Evolutionary conservation across 2,797 vertebrate genomes (phyloP).

Genomic region (Lepidocolaptes lacrymiger): DNA sequence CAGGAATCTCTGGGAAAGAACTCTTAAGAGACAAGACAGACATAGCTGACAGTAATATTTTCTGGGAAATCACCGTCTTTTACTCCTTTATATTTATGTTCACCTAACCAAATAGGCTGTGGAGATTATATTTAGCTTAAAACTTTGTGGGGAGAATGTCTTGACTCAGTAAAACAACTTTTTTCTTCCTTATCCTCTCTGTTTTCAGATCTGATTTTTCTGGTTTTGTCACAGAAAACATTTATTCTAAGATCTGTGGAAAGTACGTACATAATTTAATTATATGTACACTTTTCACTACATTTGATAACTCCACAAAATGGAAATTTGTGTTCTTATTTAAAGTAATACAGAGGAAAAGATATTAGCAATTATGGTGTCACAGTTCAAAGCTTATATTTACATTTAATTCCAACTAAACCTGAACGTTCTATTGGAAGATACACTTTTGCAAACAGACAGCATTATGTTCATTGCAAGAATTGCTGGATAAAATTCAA

Average conservation of each 20-base stretch:
- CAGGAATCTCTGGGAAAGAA: constrained; percentile 5
- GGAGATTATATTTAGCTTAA: background rate
- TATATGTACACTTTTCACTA: background rate
- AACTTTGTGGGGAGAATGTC: background rate
- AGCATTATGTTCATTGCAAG: background rate
- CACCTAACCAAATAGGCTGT: background rate
- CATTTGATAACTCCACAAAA: background rate
- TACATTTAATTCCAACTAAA: background rate
- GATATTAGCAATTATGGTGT: background rate
- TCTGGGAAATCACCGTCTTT: background rate
- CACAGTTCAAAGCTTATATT: background rate
- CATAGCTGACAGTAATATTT: background rate
- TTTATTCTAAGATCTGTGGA: background rate
- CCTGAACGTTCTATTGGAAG: background rate
- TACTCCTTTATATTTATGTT: background rate
- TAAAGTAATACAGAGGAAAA: background rate
- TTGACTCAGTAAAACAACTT: background rate
- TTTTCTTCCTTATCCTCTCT: background rate
- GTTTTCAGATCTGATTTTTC: background rate
- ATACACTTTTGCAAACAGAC: background rate
- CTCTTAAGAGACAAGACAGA: background rate
- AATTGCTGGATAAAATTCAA: background rate
- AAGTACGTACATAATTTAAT: background rate
- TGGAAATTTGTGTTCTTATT: background rate
- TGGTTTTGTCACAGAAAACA: background rate